A percentile compares a stretch with the other conserved stretches of the same genome.
These are phyloP conservation scores for Colletes collaris DNA, from an alignment of 2,888 invertebrate genomes.

Conservation along the genomic window DNA sequence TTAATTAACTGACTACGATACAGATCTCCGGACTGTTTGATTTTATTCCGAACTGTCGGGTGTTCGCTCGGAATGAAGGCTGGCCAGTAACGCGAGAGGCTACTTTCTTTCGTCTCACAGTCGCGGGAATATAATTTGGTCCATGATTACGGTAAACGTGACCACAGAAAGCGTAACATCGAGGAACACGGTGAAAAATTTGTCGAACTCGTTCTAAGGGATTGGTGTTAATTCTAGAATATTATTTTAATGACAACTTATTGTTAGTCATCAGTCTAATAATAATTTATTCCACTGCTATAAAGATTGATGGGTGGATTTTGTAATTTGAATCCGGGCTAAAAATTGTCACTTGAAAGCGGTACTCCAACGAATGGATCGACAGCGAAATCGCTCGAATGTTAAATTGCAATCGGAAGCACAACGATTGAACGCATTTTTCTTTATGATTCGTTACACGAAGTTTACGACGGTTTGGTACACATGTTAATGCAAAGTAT, in stretches of 20 bases:
- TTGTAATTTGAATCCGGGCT: too few species aligned
- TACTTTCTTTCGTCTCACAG: slow-evolving; percentile 48
- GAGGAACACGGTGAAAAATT: not conserved
- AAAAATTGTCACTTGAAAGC: too few species aligned
- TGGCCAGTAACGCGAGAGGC: slow-evolving; percentile 10
- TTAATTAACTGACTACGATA: slow-evolving; percentile 23
- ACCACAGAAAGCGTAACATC: slow-evolving; percentile 49
- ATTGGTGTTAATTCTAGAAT: too few species aligned
- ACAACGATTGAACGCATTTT: not conserved
- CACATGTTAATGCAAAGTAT: too few species aligned
- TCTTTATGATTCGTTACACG: not conserved
- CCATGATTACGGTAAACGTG: slow-evolving; percentile 43
- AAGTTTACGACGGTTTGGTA: not conserved
- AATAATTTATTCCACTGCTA: too few species aligned
- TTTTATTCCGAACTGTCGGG: not conserved
- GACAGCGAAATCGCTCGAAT: too few species aligned
- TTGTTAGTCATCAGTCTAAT: too few species aligned
- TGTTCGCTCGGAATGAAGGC: not conserved
- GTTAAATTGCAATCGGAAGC: too few species aligned
- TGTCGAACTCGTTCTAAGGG: not conserved
- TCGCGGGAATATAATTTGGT: slow-evolving; percentile 14
- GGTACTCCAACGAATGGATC: too few species aligned
- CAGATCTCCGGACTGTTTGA: slow-evolving; percentile 7
- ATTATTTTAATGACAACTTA: too few species aligned
- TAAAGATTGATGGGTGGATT: too few species aligned